Base-by-base conservation (phyloP, 2,797 vertebrate genomes). In the Clamator glandarius region DNA sequence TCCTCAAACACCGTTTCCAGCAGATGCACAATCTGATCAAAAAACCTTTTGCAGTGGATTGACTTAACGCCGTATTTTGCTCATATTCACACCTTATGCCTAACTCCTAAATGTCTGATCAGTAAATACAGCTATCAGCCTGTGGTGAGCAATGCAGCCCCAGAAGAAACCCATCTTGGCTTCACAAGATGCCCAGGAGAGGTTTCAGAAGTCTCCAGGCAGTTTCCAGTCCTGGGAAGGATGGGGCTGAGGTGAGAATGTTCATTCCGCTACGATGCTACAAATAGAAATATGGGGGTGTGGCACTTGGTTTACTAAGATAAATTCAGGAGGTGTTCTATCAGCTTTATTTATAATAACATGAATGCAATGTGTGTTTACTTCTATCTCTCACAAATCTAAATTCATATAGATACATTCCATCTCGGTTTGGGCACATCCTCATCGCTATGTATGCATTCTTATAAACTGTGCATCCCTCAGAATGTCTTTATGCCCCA, bases 1-100 rank as follows among this genome's bases (percentile, higher is more conserved):
- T 92, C 39, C 87, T 96, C 79, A 72, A 85, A 72, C 89, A 89
- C 57, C 50, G 20, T 58, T 90, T 90, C 77, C 81, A 87, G 82
- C 75, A 79, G 91, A 90, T 83, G 64, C 72, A 62, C 74, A 58
- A 78, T 69, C 48, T 64, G 86, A 94, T 90, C 62, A 75, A 79
- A 88, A 89, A 57, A 5, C 3, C 17, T 46, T 81, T 62, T 24
- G 11, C 28, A 14, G 39, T 3, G 7, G 33, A 3, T 73, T 82
- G 59, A 84, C 52, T 89, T 29, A 29, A 72, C 29, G 62, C 69
- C 2, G 0, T 18, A 11, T 5, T 50, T 67, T 46, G 8, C 66
- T 50, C 16, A 6, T 63, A 64, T 61, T 72, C 51, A n/a, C 64
- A 15, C 29, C 8, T 64, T 52, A 15, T 72, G 57, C n/a, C 62